Conservation (phyloP, 2,113 vertebrate species). For the Anhinga rufa region DNA sequence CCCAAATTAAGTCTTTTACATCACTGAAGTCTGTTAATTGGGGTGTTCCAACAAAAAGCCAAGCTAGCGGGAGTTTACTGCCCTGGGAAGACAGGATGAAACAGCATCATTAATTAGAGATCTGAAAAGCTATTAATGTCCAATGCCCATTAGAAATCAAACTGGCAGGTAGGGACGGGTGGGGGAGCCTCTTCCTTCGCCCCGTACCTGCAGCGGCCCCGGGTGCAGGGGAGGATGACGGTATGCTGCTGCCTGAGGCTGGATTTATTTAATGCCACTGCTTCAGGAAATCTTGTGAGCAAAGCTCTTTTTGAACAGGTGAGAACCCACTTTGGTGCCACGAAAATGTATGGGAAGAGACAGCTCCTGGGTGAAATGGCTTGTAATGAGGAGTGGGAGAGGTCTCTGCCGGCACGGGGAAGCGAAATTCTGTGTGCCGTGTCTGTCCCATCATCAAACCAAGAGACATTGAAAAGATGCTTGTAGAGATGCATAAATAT, state of each 20-base stretch:
- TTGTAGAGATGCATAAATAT: neutral
- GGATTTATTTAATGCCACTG: neutral
- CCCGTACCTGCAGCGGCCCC: neutral
- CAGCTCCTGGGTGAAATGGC: neutral
- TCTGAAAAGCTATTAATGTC: neutral
- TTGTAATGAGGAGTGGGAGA: neutral
- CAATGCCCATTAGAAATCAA: neutral
- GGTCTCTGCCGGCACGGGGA: rapidly evolving
- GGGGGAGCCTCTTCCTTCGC: neutral
- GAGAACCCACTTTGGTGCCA: neutral
- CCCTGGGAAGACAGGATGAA: neutral
- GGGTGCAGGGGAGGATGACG: neutral
- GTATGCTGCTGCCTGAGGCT: neutral
- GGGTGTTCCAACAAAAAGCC: neutral
- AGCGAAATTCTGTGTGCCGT: neutral
- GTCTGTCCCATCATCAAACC: neutral
- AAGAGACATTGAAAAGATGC: neutral
- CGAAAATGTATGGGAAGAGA: rapidly evolving
- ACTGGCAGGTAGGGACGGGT: neutral
- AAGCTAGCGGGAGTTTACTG: neutral
- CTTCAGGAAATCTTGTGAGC: neutral
- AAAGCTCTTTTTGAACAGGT: neutral
- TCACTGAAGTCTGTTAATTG: neutral
- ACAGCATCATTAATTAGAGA: neutral
- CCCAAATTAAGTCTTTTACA: neutral